These are phyloP conservation scores for Martes martes DNA, from an alignment of 2,113 vertebrate genomes.

Conservation along the genomic window DNA sequence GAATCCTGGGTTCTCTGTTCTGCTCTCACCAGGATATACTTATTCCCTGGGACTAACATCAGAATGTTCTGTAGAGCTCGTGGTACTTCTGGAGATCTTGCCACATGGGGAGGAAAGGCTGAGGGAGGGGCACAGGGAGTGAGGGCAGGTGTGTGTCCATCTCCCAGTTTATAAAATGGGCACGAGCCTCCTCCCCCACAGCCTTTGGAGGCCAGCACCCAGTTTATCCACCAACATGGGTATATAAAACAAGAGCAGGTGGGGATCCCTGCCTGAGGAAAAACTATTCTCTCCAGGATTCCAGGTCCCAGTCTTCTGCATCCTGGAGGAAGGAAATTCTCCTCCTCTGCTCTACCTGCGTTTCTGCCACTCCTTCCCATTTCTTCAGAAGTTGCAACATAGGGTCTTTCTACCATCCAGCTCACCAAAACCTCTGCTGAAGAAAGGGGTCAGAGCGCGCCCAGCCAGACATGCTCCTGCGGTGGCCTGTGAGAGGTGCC, in stretches of 20 bases:
- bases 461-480: neutral
- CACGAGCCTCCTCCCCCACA: neutral
- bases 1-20: neutral
- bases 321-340: neutral
- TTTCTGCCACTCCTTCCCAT: neutral
- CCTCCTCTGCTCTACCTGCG: neutral
- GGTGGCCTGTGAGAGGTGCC: neutral
- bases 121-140: accelerated
- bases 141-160: neutral
- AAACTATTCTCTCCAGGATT: neutral
- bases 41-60: neutral
- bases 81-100: neutral
- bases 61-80: neutral
- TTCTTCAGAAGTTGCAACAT: neutral
- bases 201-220: neutral
- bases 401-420: neutral
- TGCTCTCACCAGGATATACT: neutral
- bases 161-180: neutral
- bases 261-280: neutral
- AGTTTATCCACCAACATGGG: neutral
- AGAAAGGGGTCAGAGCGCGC: neutral
- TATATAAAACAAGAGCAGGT: neutral
- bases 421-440: neutral
- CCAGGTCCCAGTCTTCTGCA: neutral
- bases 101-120: neutral